phyloP scores from a whole-genome alignment of 2,888 invertebrate genomes.

The Athalia circularis region DNA sequence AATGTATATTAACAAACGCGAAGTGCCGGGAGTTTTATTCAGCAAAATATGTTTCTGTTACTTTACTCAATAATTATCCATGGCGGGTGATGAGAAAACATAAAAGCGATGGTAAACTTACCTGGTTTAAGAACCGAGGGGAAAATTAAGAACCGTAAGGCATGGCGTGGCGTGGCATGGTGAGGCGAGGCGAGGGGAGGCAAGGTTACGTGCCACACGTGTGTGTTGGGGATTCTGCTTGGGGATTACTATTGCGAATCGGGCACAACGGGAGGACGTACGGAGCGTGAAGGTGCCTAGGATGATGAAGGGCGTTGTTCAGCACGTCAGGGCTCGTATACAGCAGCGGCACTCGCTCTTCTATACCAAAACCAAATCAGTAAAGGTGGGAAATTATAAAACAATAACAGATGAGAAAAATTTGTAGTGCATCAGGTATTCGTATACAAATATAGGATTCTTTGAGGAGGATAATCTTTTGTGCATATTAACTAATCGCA shows the following conservation, averaged over 20 bases:
- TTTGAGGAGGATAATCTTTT: too few species aligned
- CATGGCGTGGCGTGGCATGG: conserved; percentile 43
- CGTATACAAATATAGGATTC: conserved; percentile 12
- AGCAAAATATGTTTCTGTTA: not conserved
- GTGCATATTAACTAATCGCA: too few species aligned
- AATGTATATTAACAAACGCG: too few species aligned
- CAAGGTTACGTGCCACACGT: conserved; percentile 53
- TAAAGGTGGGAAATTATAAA: conserved; percentile 65
- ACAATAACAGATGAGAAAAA: conserved; percentile 47
- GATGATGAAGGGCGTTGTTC: conserved; percentile 73
- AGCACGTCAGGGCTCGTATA: conserved; percentile 72
- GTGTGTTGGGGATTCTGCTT: conserved; percentile 60
- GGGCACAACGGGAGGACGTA: conserved; percentile 65
- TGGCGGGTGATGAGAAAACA: conserved; percentile 44
- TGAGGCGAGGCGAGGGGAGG: conserved; percentile 50
- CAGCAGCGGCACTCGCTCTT: conserved; percentile 73
- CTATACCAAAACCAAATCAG: conserved; percentile 59
- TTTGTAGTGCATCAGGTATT: conserved; percentile 41
- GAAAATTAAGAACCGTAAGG: conserved; percentile 64
- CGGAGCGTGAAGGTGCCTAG: conserved; percentile 68
- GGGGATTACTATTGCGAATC: conserved; percentile 64
- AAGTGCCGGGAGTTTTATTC: too few species aligned
- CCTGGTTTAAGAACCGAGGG: conserved; percentile 66
- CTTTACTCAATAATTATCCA: conserved; percentile 19
- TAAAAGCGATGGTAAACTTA: conserved; percentile 62